Evolutionary conservation across 2,113 vertebrate genomes (phyloP), one percentile per base, ranked within the genome.

Genomic region (Zosterops lateralis): DNA sequence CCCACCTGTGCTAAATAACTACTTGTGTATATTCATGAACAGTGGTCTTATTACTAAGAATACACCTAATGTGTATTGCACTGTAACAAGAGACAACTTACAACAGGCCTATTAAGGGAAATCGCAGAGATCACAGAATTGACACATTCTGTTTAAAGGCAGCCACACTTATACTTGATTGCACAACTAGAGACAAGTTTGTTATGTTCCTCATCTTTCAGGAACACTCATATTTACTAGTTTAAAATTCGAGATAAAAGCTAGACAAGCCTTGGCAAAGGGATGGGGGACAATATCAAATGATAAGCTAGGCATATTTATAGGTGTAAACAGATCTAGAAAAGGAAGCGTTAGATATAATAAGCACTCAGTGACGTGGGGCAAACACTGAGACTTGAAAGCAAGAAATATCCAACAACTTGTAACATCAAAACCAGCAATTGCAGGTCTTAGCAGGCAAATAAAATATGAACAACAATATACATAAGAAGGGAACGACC

Each of bases 41-140:
- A 93, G 75, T 86, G 92, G 75, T 94, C 83, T 93, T 93, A 92
- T 87, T 92, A 74, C 79, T 93, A 94, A 92, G 82, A 91, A 88
- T 96, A 93, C 10, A 80, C 68, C 66, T 80, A 86, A 86, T 75
- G 57, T 78, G 83, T 81, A 31, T 72, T 87, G 76, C 79, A 68
- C 48, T 78, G 79, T 89, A 93, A 77, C 83, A 72, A 65, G 53
- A 94, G 93, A 94, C 95, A 95, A 86, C 79, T 92, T 95, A 92
- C 89, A 96, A 91, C 87, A 77, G 38, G 71, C 82, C 61, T 88
- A 54, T 88, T 84, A 87, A 93, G 83, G 58, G 34, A 87, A 97
- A 93, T 50, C 4, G 0, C 57, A 67, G 64, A 92, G 88, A 95
- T 91, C 84, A 96, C 71, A 93, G 93, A 88, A 95, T 82, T 45